Percentiles rank a stretch among this genome's conserved stretches.
These are phyloP conservation scores for Geophilus truncorum DNA, from an alignment of 2,888 invertebrate genomes.

Conservation along the genomic window DNA sequence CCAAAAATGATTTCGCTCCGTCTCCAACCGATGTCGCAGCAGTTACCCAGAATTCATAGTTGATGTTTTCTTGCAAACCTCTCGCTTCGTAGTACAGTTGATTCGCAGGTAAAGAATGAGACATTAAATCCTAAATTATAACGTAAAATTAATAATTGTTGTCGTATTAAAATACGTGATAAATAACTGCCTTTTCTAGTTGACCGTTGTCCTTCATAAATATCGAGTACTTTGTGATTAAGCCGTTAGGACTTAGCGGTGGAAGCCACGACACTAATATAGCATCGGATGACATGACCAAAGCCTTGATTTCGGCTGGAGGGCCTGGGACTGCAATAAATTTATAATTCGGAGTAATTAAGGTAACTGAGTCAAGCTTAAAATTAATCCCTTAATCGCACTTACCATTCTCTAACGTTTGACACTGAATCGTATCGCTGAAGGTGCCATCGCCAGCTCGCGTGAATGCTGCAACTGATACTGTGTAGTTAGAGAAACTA, in stretches of 20 bases:
- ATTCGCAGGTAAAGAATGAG: slow-evolving; percentile 35
- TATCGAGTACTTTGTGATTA: slow-evolving; percentile 87
- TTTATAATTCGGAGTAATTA: no score
- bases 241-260: slow-evolving; percentile 86
- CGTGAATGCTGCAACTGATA: not conserved
- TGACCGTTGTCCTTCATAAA: slow-evolving; percentile 58
- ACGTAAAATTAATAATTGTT: not conserved
- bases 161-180: no score
- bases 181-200: slow-evolving; percentile 33
- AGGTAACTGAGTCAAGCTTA: no score
- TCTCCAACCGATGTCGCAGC: slow-evolving; percentile 81
- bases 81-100: slow-evolving; percentile 35
- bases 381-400: no score
- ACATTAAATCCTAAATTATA: slow-evolving; percentile 9
- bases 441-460: not conserved
- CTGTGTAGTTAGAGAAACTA: slow-evolving; percentile 2
- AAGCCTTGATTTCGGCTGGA: slow-evolving; percentile 85
- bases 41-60: slow-evolving; percentile 59
- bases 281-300: slow-evolving; percentile 85
- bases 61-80: slow-evolving; percentile 35
- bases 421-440: not conserved
- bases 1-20: slow-evolving; percentile 71
- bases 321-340: slow-evolving; percentile 73
- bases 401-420: not conserved
- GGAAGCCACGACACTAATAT: slow-evolving; percentile 92